Percentiles rank a stretch among this genome's conserved stretches.
These are phyloP conservation scores for Nowickia ferox DNA, from an alignment of 2,888 invertebrate species.

Conservation along the genomic window DNA sequence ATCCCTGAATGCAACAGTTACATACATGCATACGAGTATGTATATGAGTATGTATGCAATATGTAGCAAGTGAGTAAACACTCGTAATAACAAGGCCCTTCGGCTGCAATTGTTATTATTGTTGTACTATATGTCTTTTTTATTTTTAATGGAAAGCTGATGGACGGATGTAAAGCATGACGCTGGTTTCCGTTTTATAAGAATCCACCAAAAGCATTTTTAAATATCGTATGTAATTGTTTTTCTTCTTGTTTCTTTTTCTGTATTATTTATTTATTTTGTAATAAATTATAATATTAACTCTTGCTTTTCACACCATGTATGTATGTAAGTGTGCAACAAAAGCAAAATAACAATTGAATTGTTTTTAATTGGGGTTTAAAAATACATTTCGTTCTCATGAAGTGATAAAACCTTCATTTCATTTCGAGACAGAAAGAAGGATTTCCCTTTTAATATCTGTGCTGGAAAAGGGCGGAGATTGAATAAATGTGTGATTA, in stretches of 20 bases:
- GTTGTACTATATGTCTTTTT: slow-evolving; percentile 4
- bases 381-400: slow-evolving; percentile 46
- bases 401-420: slow-evolving; percentile 20
- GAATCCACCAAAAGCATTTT: slow-evolving; percentile 33
- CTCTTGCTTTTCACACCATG: slow-evolving; percentile 67
- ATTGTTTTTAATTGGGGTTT: slow-evolving; percentile 60
- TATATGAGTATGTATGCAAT: too few relatives aligned
- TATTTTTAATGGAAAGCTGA: slow-evolving; percentile 56
- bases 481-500: slow-evolving; percentile 35
- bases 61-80: not conserved
- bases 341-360: slow-evolving; percentile 63
- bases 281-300: slow-evolving; percentile 59
- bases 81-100: slow-evolving; percentile 20
- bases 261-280: slow-evolving; percentile 25
- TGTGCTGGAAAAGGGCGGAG: not conserved
- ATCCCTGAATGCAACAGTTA: not conserved
- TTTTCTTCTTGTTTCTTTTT: slow-evolving; percentile 15
- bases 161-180: slow-evolving; percentile 69
- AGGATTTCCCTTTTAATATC: slow-evolving; percentile 41
- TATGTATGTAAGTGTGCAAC: too few relatives aligned
- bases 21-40: not conserved
- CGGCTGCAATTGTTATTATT: slow-evolving; percentile 12
- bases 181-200: slow-evolving; percentile 66
- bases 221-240: slow-evolving; percentile 62
- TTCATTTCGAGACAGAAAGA: slow-evolving; percentile 28